Evolutionary conservation across 2,797 vertebrate species (phyloP).

Genomic region (Acrossocheilus wenchowensis): DNA sequence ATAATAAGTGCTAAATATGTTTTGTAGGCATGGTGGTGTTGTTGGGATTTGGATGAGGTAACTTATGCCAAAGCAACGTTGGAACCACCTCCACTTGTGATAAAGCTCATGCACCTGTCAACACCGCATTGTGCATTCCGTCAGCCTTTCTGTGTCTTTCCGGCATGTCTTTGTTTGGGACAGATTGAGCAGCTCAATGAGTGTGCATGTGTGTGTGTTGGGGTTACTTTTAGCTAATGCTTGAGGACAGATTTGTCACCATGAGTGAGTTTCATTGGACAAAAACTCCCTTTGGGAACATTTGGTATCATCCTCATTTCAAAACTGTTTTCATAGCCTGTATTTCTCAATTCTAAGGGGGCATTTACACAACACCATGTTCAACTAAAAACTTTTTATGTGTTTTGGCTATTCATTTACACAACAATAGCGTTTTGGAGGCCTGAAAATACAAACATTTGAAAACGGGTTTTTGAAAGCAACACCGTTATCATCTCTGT

Average conservation of each 20-base stretch:
- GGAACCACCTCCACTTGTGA: slow-evolving; percentile 45
- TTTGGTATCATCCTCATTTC: not conserved
- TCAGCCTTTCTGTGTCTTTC: slow-evolving; percentile 44
- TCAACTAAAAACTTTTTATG: not conserved
- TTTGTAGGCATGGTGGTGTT: slow-evolving; percentile 6
- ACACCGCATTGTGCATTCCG: slow-evolving; percentile 20
- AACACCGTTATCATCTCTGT: not conserved
- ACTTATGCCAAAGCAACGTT: slow-evolving; percentile 18
- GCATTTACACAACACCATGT: not conserved
- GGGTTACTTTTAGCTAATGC: slow-evolving; percentile 10
- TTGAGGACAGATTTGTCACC: slow-evolving; percentile 7
- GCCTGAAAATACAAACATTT: not conserved
- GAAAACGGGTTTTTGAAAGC: not conserved
- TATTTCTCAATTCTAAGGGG: not conserved
- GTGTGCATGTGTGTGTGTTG: not conserved
- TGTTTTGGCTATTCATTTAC: not conserved
- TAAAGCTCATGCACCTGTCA: slow-evolving; percentile 39
- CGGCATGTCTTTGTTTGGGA: slow-evolving; percentile 41
- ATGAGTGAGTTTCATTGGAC: slow-evolving; percentile 6
- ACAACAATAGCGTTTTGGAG: not conserved
- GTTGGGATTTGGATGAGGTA: slow-evolving; percentile 31
- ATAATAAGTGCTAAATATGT: slow-evolving; percentile 3
- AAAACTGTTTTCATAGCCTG: not conserved
- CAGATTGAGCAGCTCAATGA: slow-evolving; percentile 26
- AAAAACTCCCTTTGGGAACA: not conserved